Conservation (phyloP, 2,113 vertebrate species). For the Zosterops japonicus region DNA sequence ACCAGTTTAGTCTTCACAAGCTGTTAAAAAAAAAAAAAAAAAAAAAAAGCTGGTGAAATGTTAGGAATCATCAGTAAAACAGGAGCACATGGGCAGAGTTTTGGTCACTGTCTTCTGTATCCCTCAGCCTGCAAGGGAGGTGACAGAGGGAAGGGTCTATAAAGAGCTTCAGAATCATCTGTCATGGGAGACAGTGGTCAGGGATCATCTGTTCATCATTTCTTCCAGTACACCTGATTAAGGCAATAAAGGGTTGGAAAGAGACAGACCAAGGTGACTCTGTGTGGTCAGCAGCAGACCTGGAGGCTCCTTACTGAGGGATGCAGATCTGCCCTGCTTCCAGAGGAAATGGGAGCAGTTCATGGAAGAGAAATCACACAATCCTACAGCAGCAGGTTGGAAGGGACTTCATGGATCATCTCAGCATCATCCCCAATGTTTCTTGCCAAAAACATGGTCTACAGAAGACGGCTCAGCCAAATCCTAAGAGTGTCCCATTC, state of each 20-base stretch:
- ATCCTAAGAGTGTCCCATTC: neutral
- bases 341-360: neutral
- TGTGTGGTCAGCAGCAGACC: rapidly evolving
- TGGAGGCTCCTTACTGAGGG: neutral
- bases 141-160: neutral
- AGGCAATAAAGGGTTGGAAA: neutral
- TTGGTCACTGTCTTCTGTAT: neutral
- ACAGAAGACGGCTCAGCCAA: neutral
- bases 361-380: neutral
- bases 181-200: neutral
- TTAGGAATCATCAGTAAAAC: neutral
- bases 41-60: rapidly evolving
- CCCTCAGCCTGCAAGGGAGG: neutral
- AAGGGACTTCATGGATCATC: neutral
- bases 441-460: neutral
- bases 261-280: neutral
- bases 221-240: neutral
- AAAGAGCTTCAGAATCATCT: neutral
- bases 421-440: neutral
- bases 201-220: neutral
- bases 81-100: neutral
- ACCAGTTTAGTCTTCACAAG: neutral
- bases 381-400: neutral
- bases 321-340: neutral
- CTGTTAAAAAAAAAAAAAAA: neutral